A percentile compares a stretch with the other conserved stretches of the same genome.
Conservation (phyloP, 2,888 invertebrate species). For the Clepsis dumicolana region DNA sequence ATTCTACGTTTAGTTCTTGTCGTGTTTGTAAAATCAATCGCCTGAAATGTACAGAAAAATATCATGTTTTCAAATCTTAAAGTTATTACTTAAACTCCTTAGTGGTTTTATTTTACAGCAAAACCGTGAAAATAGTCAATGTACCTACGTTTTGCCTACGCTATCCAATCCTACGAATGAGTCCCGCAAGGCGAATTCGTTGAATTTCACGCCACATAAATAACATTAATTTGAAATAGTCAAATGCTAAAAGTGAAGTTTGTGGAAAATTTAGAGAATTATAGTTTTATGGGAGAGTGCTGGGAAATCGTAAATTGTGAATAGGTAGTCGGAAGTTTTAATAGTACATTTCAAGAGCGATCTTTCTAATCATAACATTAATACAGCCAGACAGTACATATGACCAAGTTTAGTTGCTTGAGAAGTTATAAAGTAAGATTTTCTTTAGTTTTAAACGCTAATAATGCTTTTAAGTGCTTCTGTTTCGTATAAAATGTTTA, state of each 20-base stretch:
- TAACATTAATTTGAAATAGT: constrained; percentile 33
- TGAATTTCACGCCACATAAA: constrained; percentile 43
- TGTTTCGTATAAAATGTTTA: neutral
- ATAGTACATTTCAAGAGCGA: neutral
- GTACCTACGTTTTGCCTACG: constrained; percentile 16
- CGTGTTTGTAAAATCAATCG: no score
- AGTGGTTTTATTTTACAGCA: constrained; percentile 1
- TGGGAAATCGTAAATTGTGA: neutral
- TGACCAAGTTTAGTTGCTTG: no score
- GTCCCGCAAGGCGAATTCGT: constrained; percentile 32
- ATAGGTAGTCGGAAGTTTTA: neutral
- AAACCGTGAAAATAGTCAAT: constrained; percentile 6
- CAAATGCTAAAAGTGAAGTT: constrained; percentile 21
- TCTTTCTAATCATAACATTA: neutral
- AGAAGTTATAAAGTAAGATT: neutral
- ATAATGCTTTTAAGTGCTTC: neutral
- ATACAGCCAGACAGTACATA: neutral
- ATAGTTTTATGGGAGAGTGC: neutral
- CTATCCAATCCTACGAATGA: constrained; percentile 22
- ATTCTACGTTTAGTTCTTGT: no score
- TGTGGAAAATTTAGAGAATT: constrained; percentile 11
- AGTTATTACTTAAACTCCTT: neutral
- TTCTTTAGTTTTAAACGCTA: neutral
- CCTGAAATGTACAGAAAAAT: neutral
- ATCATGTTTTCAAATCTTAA: neutral